Base-by-base conservation (phyloP, 2,888 invertebrate genomes). In the Carterocephalus palaemon region DNA sequence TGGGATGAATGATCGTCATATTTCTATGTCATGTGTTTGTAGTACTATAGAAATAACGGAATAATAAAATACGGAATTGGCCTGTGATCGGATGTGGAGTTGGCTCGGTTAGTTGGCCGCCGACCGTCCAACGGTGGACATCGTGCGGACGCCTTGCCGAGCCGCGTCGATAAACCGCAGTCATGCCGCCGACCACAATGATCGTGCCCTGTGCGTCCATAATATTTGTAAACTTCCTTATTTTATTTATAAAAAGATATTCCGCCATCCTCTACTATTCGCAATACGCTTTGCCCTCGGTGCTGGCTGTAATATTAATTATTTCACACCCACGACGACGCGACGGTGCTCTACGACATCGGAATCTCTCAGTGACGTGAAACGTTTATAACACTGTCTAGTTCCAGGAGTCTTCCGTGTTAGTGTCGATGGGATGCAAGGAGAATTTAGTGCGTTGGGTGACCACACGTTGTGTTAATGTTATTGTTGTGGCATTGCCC, bases 51-150 rank as follows among this genome's bases (percentile, higher is more conserved):
- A 67, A 71, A 71, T 80, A 82, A 80, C 77, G 76, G 78, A 75
- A 78, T 81, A 76, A 74, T 76, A 78, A 77, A 81, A 84, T 75
- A 80, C 83, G 84, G 84, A 83, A 84, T 84, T 80, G 81, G 79
- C 75, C 74, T 75, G 76, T 71, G 70, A 67, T 71, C 69, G 63
- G 62, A 67, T 57, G 75, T 75, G 64, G 70, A 70, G 67, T 56
- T 64, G 62, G 73, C 70, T 69, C 47, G 54, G 46, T 33, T 76
- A 81, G 85, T 86, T 78, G 75, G 75, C 75, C 72, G 81, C 68
- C 78, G 78, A 77, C 75, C 82, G 84, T 68, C 69, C 76, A 72
- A 65, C 78, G 67, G 78, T 75, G 65, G 79, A 68, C 73, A 36
- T 75, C 58, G 61, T 57, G 63, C 64, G 67, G 65, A 67, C 56